Percentiles rank a stretch among this genome's conserved stretches.
phyloP scores from a whole-genome alignment of 2,797 vertebrate genomes.

The Sus cebifrons region DNA sequence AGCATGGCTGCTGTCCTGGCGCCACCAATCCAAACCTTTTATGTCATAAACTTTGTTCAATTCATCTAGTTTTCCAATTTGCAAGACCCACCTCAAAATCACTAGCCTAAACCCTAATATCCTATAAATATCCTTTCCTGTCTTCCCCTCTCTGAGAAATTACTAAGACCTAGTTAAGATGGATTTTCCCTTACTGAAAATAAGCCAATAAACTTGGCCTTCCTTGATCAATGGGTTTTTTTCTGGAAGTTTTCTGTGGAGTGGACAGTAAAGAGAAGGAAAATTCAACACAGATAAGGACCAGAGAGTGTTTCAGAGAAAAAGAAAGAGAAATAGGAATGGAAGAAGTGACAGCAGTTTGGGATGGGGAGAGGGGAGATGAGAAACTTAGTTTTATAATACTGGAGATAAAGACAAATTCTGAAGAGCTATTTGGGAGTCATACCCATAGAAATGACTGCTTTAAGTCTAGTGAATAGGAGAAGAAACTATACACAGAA shows the following conservation, averaged over 20 bases:
- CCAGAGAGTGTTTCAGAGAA: neutral
- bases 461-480: neutral
- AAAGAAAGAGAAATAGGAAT: constrained; percentile 43
- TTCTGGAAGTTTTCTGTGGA: neutral
- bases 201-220: constrained; percentile 40
- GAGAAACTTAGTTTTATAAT: neutral
- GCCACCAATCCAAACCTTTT: neutral
- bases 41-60: constrained; percentile 13
- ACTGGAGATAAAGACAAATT: constrained; percentile 44
- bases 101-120: neutral
- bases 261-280: neutral
- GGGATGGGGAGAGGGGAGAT: neutral
- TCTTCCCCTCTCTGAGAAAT: constrained; percentile 5
- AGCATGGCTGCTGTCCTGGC: constrained; percentile 21
- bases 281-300: constrained; percentile 13
- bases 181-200: constrained; percentile 30
- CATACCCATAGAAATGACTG: constrained; percentile 14
- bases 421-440: constrained; percentile 1
- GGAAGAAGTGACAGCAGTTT: neutral
- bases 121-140: neutral
- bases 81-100: constrained; percentile 22
- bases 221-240: constrained; percentile 53
- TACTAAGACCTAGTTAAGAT: neutral
- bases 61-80: constrained; percentile 21
- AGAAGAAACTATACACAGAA: constrained; percentile 20